Evolutionary conservation across 2,113 vertebrate species (phyloP).

Genomic region (Empidonax alnorum): DNA sequence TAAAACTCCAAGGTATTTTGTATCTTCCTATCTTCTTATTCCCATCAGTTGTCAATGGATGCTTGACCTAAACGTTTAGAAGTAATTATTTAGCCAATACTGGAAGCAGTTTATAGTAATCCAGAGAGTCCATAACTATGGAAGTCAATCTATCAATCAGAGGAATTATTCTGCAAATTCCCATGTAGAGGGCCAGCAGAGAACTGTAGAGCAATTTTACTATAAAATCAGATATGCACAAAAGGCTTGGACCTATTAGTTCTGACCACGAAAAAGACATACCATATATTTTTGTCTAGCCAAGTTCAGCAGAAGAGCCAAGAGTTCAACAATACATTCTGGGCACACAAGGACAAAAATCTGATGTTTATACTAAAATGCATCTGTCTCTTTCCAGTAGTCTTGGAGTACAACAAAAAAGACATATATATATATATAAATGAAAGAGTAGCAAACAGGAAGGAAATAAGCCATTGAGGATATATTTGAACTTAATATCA

Average conservation of each 20-base stretch:
- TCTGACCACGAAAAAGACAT: neutral
- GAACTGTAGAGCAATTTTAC: neutral
- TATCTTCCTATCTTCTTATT: neutral
- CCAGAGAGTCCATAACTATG: neutral
- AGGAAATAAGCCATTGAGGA: neutral
- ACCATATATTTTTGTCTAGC: neutral
- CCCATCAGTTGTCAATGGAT: neutral
- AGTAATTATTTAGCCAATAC: neutral
- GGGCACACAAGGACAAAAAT: neutral
- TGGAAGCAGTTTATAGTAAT: neutral
- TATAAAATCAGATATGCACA: neutral
- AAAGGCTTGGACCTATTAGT: neutral
- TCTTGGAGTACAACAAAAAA: neutral
- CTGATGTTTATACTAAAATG: neutral
- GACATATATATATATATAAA: neutral
- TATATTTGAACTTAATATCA: neutral
- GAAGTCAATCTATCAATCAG: neutral
- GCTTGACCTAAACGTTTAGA: neutral
- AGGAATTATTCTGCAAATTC: neutral
- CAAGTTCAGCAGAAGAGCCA: neutral
- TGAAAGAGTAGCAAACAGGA: neutral
- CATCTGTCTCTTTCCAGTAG: neutral
- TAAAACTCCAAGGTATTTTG: neutral
- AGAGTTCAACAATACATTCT: neutral
- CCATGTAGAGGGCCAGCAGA: neutral